Base-by-base conservation (phyloP, 2,113 vertebrate genomes). In the Drymodes brunneopygia region DNA sequence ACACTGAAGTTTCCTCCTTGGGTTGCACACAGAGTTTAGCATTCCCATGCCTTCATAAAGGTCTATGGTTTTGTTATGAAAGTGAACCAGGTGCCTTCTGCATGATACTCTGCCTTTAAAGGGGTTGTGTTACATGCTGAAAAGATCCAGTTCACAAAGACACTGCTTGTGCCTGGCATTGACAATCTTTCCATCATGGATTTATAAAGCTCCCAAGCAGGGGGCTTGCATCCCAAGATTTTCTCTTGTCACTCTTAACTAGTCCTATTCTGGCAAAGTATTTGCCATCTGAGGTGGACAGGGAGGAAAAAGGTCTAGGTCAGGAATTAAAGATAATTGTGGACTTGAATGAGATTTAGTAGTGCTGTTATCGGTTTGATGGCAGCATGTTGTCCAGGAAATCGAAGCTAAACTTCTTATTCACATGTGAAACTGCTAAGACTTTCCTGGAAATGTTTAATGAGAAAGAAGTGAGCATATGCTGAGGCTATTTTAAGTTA, bases 401-500 rank as follows among this genome's bases (percentile, higher is more conserved):
- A 95, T 72, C 60, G 62, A 62, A 90, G 50, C 29, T 81, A 21
- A 94, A 90, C 44, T 88, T 93, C 81, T 92, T 91, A 65, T 61
- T 94, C 50, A 73, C 19, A 16, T 56, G 15, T 87, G 81, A 78
- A 92, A 81, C 60, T 75, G 56, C 61, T 66, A 66, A 92, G 79
- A 50, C 35, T 89, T 89, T 85, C 78, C 85, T 95, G 38, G 90
- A 93, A 93, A 65, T 47, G 38, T 72, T 71, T 73, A 77, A 62
- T 5, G 24, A 88, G 70, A 70, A 88, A 94, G 87, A 85, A 92
- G 44, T 1, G 17, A 95, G 69, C 87, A 88, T 95, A 91, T 94
- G 84, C 71, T 92, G 45, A 65, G 86, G 25, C 56, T 96, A 94
- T 97, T 95, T 92, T 58, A 78, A 78, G 29, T 71, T 47, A 54